Evolutionary conservation across 1,140 invertebrate genomes (phyloP).

Genomic region (Caenorhabditis latens): DNA sequence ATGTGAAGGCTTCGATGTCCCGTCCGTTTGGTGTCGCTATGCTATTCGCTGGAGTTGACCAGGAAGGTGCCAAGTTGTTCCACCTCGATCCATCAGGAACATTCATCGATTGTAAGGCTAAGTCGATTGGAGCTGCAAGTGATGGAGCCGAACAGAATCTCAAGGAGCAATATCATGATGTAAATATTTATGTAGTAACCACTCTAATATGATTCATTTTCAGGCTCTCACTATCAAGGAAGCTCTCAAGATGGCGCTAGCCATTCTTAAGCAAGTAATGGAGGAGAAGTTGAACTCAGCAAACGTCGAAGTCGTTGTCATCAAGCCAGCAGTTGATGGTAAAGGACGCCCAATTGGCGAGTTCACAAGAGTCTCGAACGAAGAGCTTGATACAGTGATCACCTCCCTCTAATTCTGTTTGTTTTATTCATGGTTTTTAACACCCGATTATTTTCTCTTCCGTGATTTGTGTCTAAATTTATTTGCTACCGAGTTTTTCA

Average conservation of each 20-base stretch:
- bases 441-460: background rate
- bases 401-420: conserved; percentile 64
- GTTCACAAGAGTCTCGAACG: conserved; percentile 70
- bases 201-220: conserved; percentile 77
- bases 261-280: conserved; percentile 99
- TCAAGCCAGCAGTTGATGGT: conserved; percentile 70
- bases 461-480: background rate
- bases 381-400: conserved; percentile 70
- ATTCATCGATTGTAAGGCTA: conserved; percentile 94
- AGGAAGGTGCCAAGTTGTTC: conserved; percentile 82
- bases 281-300: conserved; percentile 97
- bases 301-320: conserved; percentile 90
- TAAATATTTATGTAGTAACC: conserved; percentile 75
- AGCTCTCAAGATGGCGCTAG: conserved; percentile 90
- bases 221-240: conserved; percentile 96
- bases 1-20: conserved; percentile 86
- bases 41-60: conserved; percentile 82
- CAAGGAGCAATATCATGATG: conserved; percentile 88
- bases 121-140: conserved; percentile 96
- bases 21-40: conserved; percentile 97
- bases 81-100: conserved; percentile 99
- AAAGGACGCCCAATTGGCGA: conserved; percentile 70
- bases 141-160: conserved; percentile 98
- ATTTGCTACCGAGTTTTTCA: conserved; percentile 1
- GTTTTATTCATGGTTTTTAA: background rate